Evolutionary conservation across 2,797 vertebrate species (phyloP).

Genomic region (Peromyscus melanophrys): DNA sequence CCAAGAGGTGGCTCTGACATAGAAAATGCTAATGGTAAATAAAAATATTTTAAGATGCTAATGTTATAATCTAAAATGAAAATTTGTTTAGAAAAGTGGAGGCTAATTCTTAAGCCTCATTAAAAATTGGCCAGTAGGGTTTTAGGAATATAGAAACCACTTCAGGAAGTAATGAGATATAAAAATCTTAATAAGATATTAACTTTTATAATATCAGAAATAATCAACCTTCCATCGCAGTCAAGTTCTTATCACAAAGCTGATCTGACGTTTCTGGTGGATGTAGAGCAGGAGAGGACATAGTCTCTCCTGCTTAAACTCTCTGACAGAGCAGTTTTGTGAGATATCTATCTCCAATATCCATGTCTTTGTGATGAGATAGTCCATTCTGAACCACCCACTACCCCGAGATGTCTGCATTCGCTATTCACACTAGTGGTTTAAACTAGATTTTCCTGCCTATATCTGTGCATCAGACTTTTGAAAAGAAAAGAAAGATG

Average conservation of each 20-base stretch:
- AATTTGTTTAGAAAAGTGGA: slow-evolving; percentile 17
- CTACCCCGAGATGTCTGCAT: slow-evolving; percentile 8
- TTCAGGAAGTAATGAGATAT: slow-evolving; percentile 57
- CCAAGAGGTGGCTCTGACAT: background rate
- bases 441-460: slow-evolving; percentile 52
- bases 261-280: slow-evolving; percentile 39
- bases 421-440: slow-evolving; percentile 38
- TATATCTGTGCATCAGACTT: slow-evolving; percentile 27
- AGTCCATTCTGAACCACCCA: slow-evolving; percentile 2
- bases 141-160: slow-evolving; percentile 26
- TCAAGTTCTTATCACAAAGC: slow-evolving; percentile 47
- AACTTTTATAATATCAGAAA: slow-evolving; percentile 40
- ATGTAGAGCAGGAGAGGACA: background rate
- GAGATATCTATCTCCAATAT: slow-evolving; percentile 85
- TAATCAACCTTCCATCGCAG: slow-evolving; percentile 41
- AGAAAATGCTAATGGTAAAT: slow-evolving; percentile 49
- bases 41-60: slow-evolving; percentile 60
- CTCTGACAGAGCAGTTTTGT: slow-evolving; percentile 55
- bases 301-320: slow-evolving; percentile 18
- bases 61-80: slow-evolving; percentile 56
- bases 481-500: slow-evolving; percentile 50
- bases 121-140: slow-evolving; percentile 39
- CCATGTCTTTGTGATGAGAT: slow-evolving; percentile 74
- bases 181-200: slow-evolving; percentile 56
- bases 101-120: slow-evolving; percentile 40